Conservation (phyloP, 2,797 vertebrate species). For the Cossypha polioptera region DNA sequence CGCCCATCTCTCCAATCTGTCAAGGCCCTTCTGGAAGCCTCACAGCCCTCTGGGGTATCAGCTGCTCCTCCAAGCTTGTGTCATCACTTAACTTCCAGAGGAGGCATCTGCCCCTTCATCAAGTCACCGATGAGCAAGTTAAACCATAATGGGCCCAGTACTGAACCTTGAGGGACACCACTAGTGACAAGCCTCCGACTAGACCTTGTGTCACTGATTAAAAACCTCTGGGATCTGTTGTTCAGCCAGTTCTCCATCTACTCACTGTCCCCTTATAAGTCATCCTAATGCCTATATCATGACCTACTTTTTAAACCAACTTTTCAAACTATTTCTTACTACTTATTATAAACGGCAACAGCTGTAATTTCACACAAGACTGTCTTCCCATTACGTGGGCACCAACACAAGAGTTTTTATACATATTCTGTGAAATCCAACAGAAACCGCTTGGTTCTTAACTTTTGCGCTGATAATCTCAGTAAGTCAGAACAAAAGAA, state of each 20-base stretch:
- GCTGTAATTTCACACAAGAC: neutral
- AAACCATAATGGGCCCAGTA: neutral
- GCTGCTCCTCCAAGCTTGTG: neutral
- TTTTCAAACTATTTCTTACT: neutral
- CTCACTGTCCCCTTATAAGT: neutral
- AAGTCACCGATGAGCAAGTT: neutral
- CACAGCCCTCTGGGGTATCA: accelerated
- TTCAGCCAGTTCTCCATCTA: neutral
- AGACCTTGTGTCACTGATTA: neutral
- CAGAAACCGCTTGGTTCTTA: neutral
- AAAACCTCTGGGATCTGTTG: neutral
- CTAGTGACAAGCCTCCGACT: neutral
- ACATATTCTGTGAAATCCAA: neutral
- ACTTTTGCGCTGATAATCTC: neutral
- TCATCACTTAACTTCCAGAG: neutral
- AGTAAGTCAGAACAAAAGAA: neutral
- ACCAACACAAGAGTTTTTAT: neutral
- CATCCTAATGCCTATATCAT: neutral
- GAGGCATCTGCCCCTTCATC: neutral
- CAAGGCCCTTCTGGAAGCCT: neutral
- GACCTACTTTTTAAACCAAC: neutral
- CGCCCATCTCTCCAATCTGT: neutral
- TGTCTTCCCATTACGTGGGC: neutral
- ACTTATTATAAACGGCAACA: neutral
- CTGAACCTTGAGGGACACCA: neutral